Conservation (phyloP, 2,113 vertebrate species). For the Otus sunia region DNA sequence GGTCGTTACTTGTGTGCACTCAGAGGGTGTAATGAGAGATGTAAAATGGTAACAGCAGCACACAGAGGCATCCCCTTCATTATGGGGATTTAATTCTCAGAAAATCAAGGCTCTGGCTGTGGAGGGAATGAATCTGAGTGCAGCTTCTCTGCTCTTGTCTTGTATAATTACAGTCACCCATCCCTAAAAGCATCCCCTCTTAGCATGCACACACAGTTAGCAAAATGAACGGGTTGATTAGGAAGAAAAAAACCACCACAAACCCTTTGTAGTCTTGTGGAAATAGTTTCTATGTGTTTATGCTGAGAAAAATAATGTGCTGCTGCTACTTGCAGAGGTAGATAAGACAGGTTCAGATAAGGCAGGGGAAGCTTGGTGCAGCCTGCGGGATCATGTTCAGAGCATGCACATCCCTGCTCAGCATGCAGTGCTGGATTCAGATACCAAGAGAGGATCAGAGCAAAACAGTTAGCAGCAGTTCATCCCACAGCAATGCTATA, state of each 20-base stretch:
- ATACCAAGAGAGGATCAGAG: not conserved
- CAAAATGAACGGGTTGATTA: not conserved
- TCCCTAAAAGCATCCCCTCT: conserved; percentile 30
- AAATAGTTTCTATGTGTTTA: not conserved
- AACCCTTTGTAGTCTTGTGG: not conserved
- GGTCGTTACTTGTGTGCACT: not conserved
- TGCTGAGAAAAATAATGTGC: not conserved
- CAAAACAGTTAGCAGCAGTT: not conserved
- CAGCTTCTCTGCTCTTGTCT: conserved; percentile 41
- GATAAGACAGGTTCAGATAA: not conserved
- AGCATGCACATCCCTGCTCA: not conserved
- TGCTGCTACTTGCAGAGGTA: not conserved
- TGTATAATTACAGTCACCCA: conserved; percentile 43
- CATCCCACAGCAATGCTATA: not conserved
- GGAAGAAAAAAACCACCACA: not conserved
- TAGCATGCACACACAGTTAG: not conserved
- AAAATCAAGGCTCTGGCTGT: conserved; percentile 35
- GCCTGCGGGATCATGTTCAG: not conserved
- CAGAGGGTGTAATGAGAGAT: not conserved
- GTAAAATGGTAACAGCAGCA: not conserved
- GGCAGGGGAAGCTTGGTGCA: not conserved
- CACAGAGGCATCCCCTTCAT: not conserved
- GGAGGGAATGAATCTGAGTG: conserved; percentile 14
- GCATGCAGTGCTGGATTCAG: not conserved
- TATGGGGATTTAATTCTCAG: conserved; percentile 17